Evolutionary conservation across 64 coral and sea anemone genomes (phyloP).

Genomic region (Porites lutea): DNA sequence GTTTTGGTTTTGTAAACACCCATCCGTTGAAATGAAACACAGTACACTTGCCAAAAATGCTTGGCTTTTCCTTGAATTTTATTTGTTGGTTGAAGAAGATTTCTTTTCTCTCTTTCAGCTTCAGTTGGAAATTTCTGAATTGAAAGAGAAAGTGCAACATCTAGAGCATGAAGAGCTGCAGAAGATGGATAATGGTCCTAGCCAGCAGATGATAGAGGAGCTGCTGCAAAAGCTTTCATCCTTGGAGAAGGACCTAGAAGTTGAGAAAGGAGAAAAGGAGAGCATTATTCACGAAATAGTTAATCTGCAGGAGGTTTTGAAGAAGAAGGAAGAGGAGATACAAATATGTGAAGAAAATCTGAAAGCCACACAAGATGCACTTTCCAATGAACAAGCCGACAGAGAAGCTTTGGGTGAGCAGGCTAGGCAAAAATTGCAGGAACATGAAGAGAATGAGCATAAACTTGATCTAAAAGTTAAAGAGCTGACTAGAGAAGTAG

Average conservation of each 20-base stretch:
- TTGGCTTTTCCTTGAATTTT: no score
- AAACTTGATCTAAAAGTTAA: conserved; percentile 27
- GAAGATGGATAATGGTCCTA: conserved; percentile 16
- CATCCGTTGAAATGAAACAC: no score
- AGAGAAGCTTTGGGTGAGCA: conserved; percentile 51
- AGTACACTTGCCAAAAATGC: no score
- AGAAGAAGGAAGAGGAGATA: conserved; percentile 23
- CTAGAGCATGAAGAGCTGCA: neutral
- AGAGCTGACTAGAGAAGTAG: conserved; percentile 47
- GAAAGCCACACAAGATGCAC: neutral
- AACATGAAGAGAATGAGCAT: neutral
- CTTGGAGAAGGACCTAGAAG: conserved; percentile 46
- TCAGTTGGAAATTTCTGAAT: conserved; percentile 28
- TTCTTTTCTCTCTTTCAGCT: neutral
- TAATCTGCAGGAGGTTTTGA: conserved; percentile 47
- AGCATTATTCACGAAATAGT: conserved; percentile 57
- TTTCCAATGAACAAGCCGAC: conserved; percentile 50
- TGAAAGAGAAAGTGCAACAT: neutral
- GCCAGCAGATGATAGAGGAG: conserved; percentile 2
- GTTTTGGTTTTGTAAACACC: no score
- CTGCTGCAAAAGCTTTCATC: conserved; percentile 22
- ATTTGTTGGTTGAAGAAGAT: neutral
- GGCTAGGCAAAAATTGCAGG: conserved; percentile 36
- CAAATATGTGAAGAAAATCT: conserved; percentile 18
- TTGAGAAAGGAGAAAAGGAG: conserved; percentile 57